Conservation (phyloP, 1,140 invertebrate species). For the Rhyacophila brunnea region DNA sequence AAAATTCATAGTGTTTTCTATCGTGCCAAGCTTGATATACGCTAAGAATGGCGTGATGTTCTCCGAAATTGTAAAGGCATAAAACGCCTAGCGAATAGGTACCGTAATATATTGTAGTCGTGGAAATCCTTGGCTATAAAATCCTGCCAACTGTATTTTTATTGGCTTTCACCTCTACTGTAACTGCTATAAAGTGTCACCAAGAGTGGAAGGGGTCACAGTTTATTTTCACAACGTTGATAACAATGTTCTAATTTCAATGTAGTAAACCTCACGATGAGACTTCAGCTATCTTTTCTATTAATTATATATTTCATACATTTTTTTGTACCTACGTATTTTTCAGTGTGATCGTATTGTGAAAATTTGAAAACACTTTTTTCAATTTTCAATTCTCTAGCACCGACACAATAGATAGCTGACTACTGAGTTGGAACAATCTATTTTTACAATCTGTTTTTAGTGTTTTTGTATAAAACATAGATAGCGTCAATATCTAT, state of each 20-base stretch:
- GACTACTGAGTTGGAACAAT: no score
- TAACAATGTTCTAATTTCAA: not conserved
- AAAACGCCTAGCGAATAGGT: conserved; percentile 3
- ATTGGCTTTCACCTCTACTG: not conserved
- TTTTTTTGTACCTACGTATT: no score
- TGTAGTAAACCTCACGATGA: no score
- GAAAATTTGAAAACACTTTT: no score
- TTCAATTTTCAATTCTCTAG: no score
- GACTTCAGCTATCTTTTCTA: no score
- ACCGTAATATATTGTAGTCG: conserved; percentile 4
- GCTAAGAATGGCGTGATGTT: not conserved
- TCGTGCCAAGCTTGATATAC: not conserved
- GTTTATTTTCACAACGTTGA: not conserved
- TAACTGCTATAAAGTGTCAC: not conserved
- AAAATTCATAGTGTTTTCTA: conserved; percentile 8
- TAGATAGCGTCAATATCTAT: no score
- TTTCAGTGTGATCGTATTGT: no score
- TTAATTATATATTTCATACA: no score
- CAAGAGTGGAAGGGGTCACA: not conserved
- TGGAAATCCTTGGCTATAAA: not conserved
- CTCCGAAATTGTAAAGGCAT: conserved; percentile 15
- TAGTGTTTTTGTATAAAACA: no score
- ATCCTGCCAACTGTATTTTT: not conserved
- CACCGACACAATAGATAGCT: no score
- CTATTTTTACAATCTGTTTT: no score